Evolutionary conservation across 1,140 invertebrate genomes (phyloP).

Genomic region (Zaprionus camerounensis): DNA sequence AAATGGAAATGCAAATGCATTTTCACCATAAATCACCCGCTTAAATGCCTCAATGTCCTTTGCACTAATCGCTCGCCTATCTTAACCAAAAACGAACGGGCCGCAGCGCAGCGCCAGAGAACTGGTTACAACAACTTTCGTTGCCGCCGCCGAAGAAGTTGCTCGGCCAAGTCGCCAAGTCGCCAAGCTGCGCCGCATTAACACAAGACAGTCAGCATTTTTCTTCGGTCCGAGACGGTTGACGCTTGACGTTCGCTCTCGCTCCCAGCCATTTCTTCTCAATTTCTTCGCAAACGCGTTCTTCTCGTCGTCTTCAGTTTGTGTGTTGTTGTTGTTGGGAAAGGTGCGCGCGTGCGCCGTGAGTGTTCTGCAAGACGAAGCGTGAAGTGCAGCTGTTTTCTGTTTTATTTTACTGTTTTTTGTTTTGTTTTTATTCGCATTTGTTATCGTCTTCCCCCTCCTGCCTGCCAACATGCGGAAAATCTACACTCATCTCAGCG

Average conservation of each 20-base stretch:
- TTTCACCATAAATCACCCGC: constrained; percentile 44
- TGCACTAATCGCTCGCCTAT: constrained; percentile 34
- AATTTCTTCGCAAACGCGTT: neutral
- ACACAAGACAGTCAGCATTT: constrained; percentile 66
- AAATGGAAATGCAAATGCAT: constrained; percentile 15
- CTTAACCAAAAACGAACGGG: constrained; percentile 3
- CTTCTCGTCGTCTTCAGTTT: constrained; percentile 1
- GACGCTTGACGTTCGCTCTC: constrained; percentile 5
- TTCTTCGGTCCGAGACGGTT: constrained; percentile 63
- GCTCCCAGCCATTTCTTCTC: neutral
- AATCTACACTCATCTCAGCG: constrained; percentile 60
- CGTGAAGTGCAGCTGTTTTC: constrained; percentile 67
- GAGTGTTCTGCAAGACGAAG: constrained; percentile 79
- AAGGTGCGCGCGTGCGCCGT: constrained; percentile 65
- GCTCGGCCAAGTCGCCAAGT: constrained; percentile 6
- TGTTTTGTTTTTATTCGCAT: constrained; percentile 47
- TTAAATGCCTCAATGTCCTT: constrained; percentile 41
- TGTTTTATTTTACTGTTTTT: constrained; percentile 39
- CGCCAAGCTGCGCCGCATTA: constrained; percentile 2
- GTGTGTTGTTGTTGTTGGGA: constrained; percentile 30
- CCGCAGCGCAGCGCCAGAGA: constrained; percentile 18
- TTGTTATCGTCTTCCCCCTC: constrained; percentile 49
- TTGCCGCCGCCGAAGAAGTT: constrained; percentile 52
- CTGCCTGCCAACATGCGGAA: constrained; percentile 34
- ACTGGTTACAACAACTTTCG: constrained; percentile 74